A percentile compares a stretch with the other conserved stretches of the same genome.
phyloP scores from a whole-genome alignment of 2,888 invertebrate genomes.

The Leucozona laternaria region DNA sequence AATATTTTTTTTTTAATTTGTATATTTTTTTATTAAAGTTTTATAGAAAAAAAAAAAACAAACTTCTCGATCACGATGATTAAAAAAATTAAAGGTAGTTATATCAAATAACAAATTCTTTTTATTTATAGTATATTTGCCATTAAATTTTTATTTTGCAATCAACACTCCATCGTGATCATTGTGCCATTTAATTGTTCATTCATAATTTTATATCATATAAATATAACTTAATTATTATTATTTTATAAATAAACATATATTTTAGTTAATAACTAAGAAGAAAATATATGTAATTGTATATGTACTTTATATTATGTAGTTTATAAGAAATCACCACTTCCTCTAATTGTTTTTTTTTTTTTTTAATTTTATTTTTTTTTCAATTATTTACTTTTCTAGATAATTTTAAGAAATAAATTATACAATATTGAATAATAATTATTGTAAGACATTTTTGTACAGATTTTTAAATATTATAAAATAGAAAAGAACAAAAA shows the following conservation, averaged over 20 bases:
- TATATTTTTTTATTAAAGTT: neutral
- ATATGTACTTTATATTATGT: constrained; percentile 43
- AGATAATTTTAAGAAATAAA: constrained; percentile 49
- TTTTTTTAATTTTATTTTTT: constrained; percentile 21
- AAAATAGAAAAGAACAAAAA: constrained; percentile 23
- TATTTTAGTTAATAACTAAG: constrained; percentile 8
- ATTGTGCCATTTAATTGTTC: constrained; percentile 75
- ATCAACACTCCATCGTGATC: constrained; percentile 62
- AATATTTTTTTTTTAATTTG: neutral
- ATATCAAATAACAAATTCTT: constrained; percentile 3
- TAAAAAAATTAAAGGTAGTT: neutral
- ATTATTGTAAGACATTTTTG: constrained; percentile 72
- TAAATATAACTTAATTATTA: constrained; percentile 20
- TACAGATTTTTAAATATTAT: constrained; percentile 72
- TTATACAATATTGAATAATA: constrained; percentile 63
- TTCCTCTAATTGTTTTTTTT: constrained; percentile 46
- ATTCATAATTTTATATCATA: constrained; percentile 47
- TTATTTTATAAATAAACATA: neutral
- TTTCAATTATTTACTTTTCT: neutral
- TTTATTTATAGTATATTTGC: neutral
- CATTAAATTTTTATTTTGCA: constrained; percentile 6
- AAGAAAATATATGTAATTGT: constrained; percentile 8
- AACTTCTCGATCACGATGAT: constrained; percentile 66
- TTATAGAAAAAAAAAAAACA: too few relatives aligned
- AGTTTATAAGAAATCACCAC: constrained; percentile 56